These are phyloP conservation scores for Turdus rufiventris DNA, from an alignment of 2,113 vertebrate genomes.

Conservation along the genomic window DNA sequence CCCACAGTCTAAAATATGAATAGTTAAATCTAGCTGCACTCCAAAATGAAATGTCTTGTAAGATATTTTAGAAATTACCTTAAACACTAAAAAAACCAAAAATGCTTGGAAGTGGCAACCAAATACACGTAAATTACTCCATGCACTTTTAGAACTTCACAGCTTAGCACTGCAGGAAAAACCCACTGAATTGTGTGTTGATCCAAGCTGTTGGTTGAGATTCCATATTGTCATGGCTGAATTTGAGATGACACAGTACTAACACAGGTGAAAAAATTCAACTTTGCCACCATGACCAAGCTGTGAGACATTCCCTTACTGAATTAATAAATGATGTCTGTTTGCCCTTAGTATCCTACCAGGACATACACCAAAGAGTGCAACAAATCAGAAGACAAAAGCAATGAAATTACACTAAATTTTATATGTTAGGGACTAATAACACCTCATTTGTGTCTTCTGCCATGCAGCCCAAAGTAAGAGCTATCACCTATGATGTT, in stretches of 20 bases:
- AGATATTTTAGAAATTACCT: neutral
- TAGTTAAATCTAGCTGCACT: neutral
- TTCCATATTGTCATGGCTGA: neutral
- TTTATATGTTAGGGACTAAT: neutral
- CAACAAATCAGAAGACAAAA: neutral
- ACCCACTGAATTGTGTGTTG: neutral
- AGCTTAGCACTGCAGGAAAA: neutral
- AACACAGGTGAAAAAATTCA: neutral
- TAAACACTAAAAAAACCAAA: neutral
- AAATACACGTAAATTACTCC: neutral
- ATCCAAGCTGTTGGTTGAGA: neutral
- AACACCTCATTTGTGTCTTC: neutral
- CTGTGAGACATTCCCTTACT: neutral
- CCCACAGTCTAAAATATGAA: neutral
- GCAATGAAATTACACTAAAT: neutral
- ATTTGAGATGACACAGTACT: neutral
- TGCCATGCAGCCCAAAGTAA: neutral
- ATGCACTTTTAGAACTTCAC: neutral
- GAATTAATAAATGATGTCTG: fast-evolving
- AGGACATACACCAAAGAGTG: neutral
- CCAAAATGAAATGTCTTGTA: neutral
- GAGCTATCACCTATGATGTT: fast-evolving
- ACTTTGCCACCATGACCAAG: neutral
- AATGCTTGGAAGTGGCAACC: neutral
- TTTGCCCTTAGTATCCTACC: neutral